These are phyloP conservation scores for Eupeodes luniger DNA, from an alignment of 2,888 invertebrate species.

Conservation along the genomic window DNA sequence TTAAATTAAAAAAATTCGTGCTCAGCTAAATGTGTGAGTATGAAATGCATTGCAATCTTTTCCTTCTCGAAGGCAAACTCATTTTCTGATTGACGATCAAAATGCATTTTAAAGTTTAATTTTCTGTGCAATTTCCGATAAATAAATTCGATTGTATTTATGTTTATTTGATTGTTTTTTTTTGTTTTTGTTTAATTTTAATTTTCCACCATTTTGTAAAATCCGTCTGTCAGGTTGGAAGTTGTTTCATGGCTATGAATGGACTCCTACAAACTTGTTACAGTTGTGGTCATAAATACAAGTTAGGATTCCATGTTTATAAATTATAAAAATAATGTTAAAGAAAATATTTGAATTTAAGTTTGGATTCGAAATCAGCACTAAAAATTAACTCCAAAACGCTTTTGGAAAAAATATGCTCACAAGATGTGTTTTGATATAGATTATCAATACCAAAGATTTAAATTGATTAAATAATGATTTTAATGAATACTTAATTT, in stretches of 20 bases:
- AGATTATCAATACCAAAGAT: too few relatives aligned
- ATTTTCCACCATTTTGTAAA: constrained; percentile 27
- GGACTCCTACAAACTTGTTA: too few relatives aligned
- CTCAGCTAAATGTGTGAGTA: neutral
- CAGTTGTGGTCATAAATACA: too few relatives aligned
- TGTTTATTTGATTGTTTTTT: neutral
- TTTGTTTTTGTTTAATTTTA: constrained; percentile 27
- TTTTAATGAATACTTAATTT: too few relatives aligned
- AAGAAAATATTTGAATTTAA: too few relatives aligned
- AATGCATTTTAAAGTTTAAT: constrained; percentile 60
- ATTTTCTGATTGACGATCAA: constrained; percentile 52
- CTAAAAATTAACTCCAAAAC: too few relatives aligned
- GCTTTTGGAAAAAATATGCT: too few relatives aligned
- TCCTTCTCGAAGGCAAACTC: constrained; percentile 5
- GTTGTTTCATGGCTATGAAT: constrained; percentile 6
- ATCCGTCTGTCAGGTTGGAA: constrained; percentile 57
- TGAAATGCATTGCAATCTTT: neutral
- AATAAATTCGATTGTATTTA: constrained; percentile 34
- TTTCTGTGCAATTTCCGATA: constrained; percentile 54
- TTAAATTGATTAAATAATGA: too few relatives aligned
- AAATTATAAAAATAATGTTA: too few relatives aligned
- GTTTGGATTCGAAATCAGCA: too few relatives aligned
- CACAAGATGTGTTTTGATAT: too few relatives aligned
- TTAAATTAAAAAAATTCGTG: constrained; percentile 42
- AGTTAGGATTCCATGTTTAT: too few relatives aligned